Base-by-base conservation (phyloP, 2,113 vertebrate genomes). In the Microtus montanus region DNA sequence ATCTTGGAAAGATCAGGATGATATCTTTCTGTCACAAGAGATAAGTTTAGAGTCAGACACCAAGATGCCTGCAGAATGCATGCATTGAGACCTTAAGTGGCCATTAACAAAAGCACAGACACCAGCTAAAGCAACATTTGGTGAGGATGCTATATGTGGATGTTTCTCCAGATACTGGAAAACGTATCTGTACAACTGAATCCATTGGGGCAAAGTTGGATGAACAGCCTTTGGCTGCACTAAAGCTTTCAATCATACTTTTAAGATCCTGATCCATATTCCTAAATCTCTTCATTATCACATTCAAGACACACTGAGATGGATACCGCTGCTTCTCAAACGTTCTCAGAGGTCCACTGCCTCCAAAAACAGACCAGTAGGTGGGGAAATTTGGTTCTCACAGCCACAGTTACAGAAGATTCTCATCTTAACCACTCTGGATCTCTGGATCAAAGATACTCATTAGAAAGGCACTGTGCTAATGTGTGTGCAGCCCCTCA, bases 391-490 rank as follows among this genome's bases (percentile, higher is more conserved):
- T 3, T 73, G 49, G 41, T 58, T 75, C 15, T 94, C 28, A 54
- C 2, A 38, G 38, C 5, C 87, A 93, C 26, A 47, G 75, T 64
- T 92, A 77, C 20, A 41, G 49, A 71, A 96, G 58, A 83, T 91
- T 78, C 85, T 38, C 82, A 54, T 38, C 79, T 82, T 92, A 90
- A 79, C 92, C 80, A 94, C 47, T 74, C 33, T 94, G 79, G 26
- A 68, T 92, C 38, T n/a, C 38, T 54, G 26, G 11, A 93, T n/a
- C 71, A 74, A 58, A 91, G 64, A 84, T 71, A 15, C 71, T 92
- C 90, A 87, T 87, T 30, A 71, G 49, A 61, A 64, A 93, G 80
- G 49, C 58, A 49, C 17, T 14, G 9, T 10, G 20, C 41, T 14
- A 22, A 64, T 30, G 15, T 28, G 41, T 90, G 19, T 41, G 28